phyloP scores from a whole-genome alignment of 2,797 vertebrate genomes.

The Crax fasciolata region DNA sequence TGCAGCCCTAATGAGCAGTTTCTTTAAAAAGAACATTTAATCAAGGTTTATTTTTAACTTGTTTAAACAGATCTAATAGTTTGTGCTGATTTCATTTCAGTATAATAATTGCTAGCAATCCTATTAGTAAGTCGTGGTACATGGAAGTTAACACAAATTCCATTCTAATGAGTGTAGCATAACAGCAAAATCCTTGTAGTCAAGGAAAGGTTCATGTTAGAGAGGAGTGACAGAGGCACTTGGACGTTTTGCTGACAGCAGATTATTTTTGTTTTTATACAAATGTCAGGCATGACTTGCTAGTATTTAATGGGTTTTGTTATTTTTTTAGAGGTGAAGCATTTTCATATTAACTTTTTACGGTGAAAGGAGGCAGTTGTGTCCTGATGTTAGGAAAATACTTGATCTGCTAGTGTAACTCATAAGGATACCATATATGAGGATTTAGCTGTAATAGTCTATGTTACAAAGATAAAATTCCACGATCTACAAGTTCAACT shows the following conservation, averaged over 20 bases:
- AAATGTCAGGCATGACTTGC: slow-evolving; percentile 89
- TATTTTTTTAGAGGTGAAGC: slow-evolving; percentile 57
- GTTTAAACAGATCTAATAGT: slow-evolving; percentile 90
- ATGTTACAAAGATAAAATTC: slow-evolving; percentile 32
- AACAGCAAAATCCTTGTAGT: slow-evolving; percentile 88
- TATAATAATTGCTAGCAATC: slow-evolving; percentile 89
- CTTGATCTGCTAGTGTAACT: slow-evolving; percentile 7
- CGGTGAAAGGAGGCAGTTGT: slow-evolving; percentile 19
- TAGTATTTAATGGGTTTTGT: slow-evolving; percentile 83
- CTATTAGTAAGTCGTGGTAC: slow-evolving; percentile 87
- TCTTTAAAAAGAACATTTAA: slow-evolving; percentile 90
- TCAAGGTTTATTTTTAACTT: slow-evolving; percentile 90
- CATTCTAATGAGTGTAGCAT: slow-evolving; percentile 93
- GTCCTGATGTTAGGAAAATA: slow-evolving; percentile 41
- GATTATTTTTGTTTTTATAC: slow-evolving; percentile 94
- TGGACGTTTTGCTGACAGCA: slow-evolving; percentile 92
- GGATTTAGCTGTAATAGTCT: slow-evolving; percentile 44
- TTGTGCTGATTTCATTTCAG: slow-evolving; percentile 89
- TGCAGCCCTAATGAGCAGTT: slow-evolving; percentile 87
- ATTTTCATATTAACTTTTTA: slow-evolving; percentile 46
- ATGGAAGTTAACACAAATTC: slow-evolving; percentile 98
- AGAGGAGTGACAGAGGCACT: slow-evolving; percentile 88
- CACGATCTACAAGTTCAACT: slow-evolving; percentile 30
- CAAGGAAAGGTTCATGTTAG: slow-evolving; percentile 86
- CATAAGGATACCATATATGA: rapidly evolving